Evolutionary conservation across 2,888 invertebrate genomes (phyloP).

Genomic region (Chaetogeoica ovagalla): DNA sequence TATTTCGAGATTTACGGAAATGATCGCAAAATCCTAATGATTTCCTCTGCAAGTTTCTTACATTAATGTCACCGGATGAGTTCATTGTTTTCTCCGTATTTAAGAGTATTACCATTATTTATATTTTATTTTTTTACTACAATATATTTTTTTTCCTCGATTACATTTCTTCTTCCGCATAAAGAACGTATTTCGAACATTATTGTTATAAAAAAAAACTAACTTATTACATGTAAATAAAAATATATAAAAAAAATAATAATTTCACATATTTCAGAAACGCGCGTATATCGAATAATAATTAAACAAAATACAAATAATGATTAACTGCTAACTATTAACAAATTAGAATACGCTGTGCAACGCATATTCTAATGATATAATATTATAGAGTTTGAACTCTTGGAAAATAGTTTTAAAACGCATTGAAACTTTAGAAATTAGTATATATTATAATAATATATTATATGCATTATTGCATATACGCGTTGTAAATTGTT

Average conservation of each 20-base stretch:
- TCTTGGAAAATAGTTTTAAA: not conserved
- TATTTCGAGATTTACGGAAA: not conserved
- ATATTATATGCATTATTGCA: not conserved
- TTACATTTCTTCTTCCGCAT: not conserved
- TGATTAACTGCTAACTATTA: not conserved
- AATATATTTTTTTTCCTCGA: not conserved
- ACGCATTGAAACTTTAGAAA: not conserved
- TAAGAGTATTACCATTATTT: not conserved
- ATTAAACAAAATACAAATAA: not conserved
- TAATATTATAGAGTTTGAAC: not conserved
- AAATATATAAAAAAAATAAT: too few relatives aligned
- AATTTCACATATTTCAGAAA: too few relatives aligned
- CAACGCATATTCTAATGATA: not conserved
- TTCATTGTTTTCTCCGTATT: not conserved
- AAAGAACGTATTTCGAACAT: too few relatives aligned
- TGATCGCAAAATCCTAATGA: not conserved
- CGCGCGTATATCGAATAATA: too few relatives aligned
- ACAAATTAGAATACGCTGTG: too few relatives aligned
- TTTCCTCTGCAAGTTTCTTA: not conserved
- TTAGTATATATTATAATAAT: not conserved
- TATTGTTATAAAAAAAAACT: too few relatives aligned
- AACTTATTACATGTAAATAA: too few relatives aligned
- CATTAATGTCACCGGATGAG: not conserved
- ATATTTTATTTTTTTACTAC: not conserved
- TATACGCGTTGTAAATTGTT: not conserved